Evolutionary conservation across 2,888 invertebrate species (phyloP).

Genomic region (Napeogenes sylphis): DNA sequence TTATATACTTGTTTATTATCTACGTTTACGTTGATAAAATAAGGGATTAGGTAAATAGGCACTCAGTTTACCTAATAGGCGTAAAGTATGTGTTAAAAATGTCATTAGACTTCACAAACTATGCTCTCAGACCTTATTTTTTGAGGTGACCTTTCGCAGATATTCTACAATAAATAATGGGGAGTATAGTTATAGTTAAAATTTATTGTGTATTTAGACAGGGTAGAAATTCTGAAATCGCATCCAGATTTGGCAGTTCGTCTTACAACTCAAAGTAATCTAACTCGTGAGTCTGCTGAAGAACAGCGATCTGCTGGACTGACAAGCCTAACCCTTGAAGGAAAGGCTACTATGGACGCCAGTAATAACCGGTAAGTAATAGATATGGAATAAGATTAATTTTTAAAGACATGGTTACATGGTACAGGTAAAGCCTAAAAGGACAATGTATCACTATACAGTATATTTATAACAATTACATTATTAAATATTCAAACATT

Average conservation of each 20-base stretch:
- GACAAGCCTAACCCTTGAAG: constrained; percentile 68
- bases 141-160: too few species aligned
- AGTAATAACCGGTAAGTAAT: constrained; percentile 50
- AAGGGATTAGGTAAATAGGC: too few species aligned
- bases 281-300: constrained; percentile 77
- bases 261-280: constrained; percentile 70
- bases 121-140: too few species aligned
- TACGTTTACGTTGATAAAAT: too few species aligned
- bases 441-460: too few species aligned
- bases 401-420: constrained; percentile 30
- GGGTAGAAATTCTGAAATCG: constrained; percentile 72
- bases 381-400: neutral
- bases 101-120: too few species aligned
- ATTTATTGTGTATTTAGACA: constrained; percentile 58
- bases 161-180: too few species aligned
- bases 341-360: constrained; percentile 68
- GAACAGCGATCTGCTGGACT: constrained; percentile 79
- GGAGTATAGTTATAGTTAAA: constrained; percentile 1
- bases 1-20: too few species aligned
- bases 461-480: neutral
- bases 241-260: constrained; percentile 82
- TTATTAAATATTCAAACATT: too few species aligned
- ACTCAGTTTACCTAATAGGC: too few species aligned
- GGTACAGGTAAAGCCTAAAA: too few species aligned
- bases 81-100: too few species aligned